These are phyloP conservation scores for Mythimna pallens DNA, from an alignment of 2,888 invertebrate genomes.

Conservation along the genomic window DNA sequence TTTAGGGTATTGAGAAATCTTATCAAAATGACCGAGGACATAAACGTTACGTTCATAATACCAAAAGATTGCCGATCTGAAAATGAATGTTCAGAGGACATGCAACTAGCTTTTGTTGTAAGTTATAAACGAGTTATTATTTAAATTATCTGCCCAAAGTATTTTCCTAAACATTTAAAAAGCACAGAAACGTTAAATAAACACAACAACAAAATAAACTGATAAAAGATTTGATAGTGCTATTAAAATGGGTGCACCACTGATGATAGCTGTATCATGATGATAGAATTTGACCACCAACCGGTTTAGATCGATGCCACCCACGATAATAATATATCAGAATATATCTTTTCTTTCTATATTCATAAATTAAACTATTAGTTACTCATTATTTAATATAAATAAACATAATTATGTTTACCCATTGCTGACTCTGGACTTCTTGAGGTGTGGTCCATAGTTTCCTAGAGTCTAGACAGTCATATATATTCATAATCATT, in stretches of 20 bases:
- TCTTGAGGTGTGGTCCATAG: background rate
- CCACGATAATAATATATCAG: background rate
- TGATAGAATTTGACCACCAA: conserved; percentile 1
- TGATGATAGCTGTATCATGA: background rate
- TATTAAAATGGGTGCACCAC: background rate
- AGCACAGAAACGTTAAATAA: background rate
- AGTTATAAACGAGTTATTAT: conserved; percentile 58
- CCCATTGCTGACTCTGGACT: background rate
- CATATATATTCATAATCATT: too few relatives aligned
- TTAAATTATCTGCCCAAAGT: background rate
- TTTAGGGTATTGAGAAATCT: background rate
- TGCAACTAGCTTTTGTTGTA: conserved; percentile 92
- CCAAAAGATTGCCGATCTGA: conserved; percentile 85
- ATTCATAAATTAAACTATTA: background rate
- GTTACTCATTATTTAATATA: background rate
- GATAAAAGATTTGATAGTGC: background rate
- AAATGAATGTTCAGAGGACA: conserved; percentile 90
- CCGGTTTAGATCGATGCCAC: background rate
- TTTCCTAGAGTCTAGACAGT: too few relatives aligned
- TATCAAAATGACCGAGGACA: conserved; percentile 80
- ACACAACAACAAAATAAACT: too few relatives aligned
- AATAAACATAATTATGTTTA: background rate
- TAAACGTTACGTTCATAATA: conserved; percentile 89
- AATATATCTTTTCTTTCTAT: background rate
- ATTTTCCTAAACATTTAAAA: background rate